Percentiles rank a stretch among this genome's conserved stretches.
phyloP scores from a whole-genome alignment of 2,113 vertebrate genomes.

The Prolemur simus region DNA sequence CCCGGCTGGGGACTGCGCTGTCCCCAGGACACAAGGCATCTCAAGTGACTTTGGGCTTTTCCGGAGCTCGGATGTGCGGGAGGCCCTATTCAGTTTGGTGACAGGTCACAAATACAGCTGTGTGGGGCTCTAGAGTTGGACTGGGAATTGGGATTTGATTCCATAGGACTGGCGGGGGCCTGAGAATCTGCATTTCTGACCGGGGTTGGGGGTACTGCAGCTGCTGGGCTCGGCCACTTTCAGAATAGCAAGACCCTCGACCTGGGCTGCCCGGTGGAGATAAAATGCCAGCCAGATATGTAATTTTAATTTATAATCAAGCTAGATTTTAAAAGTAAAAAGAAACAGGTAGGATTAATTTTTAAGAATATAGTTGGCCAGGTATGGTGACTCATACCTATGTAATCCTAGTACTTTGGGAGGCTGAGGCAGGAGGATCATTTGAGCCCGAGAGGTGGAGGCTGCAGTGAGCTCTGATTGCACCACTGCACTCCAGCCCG shows the following conservation, averaged over 20 bases:
- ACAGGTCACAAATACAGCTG: accelerated
- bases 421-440: not conserved
- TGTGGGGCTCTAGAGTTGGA: not conserved
- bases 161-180: not conserved
- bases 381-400: not conserved
- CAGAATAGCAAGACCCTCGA: not conserved
- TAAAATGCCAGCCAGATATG: not conserved
- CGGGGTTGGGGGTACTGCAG: accelerated
- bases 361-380: not conserved
- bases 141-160: not conserved
- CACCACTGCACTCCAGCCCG: not conserved
- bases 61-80: accelerated
- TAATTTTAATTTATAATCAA: not conserved
- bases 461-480: not conserved
- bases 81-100: not conserved
- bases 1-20: accelerated
- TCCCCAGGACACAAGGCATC: not conserved
- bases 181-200: not conserved
- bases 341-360: not conserved
- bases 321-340: not conserved
- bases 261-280: accelerated
- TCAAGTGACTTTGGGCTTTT: not conserved
- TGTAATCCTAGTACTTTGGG: not conserved
- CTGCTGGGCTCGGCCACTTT: not conserved
- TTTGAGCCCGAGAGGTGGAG: not conserved